Conservation (phyloP, 2,113 vertebrate species). For the Cebus imitator region DNA sequence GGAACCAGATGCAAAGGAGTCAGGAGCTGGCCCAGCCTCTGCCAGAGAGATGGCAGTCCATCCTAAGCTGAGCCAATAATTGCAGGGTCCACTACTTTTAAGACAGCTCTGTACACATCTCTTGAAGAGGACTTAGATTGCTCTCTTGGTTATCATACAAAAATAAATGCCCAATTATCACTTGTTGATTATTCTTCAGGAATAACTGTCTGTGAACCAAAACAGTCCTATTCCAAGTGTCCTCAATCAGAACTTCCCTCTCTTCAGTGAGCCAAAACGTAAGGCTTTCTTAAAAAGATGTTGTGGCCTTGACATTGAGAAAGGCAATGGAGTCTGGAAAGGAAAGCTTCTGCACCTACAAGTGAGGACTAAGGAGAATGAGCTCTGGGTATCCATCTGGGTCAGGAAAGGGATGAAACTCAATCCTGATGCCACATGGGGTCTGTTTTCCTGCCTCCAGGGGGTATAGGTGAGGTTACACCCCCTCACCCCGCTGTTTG, state of each 20-base stretch:
- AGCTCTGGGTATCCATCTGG: not conserved
- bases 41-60: not conserved
- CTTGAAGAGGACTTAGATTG: not conserved
- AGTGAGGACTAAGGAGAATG: not conserved
- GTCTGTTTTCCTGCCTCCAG: not conserved
- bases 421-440: accelerated
- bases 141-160: not conserved
- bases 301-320: not conserved
- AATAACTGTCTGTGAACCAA: not conserved
- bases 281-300: not conserved
- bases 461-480: no score
- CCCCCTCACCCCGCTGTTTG: not conserved
- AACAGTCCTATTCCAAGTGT: not conserved
- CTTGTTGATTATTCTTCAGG: not conserved
- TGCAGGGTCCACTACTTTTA: not conserved
- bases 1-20: not conserved
- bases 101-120: not conserved
- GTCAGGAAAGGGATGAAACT: not conserved
- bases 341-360: not conserved
- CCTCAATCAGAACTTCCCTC: not conserved
- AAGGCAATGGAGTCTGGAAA: not conserved
- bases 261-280: not conserved
- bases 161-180: not conserved
- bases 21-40: not conserved
- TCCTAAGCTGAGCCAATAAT: not conserved